Percentiles rank a stretch among this genome's conserved stretches.
phyloP scores from a whole-genome alignment of 2,797 vertebrate genomes.

The Chelidonichthys spinosus region DNA sequence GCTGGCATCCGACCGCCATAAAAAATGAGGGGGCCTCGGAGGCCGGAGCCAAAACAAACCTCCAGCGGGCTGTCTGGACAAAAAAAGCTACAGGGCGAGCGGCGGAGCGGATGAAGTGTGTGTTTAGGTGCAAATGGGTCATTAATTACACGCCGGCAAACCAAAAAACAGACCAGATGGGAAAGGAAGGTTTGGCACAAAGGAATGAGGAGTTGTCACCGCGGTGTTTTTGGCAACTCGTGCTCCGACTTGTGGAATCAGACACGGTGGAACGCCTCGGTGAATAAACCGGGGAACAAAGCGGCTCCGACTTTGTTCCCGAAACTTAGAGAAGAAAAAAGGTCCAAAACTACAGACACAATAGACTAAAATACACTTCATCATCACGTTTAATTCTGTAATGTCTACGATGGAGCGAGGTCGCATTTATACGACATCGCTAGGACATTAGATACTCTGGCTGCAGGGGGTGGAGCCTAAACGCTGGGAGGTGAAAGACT shows the following conservation, averaged over 20 bases:
- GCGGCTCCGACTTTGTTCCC: too few relatives aligned
- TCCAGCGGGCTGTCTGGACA: constrained; percentile 18
- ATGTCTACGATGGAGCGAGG: too few relatives aligned
- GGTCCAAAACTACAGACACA: too few relatives aligned
- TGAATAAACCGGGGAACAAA: background rate
- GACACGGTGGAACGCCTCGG: background rate
- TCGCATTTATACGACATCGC: too few relatives aligned
- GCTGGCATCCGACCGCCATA: constrained; percentile 9
- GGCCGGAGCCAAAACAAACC: constrained; percentile 37
- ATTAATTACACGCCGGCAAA: constrained; percentile 19
- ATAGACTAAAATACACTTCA: too few relatives aligned
- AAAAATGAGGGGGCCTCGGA: background rate
- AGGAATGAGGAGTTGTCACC: background rate
- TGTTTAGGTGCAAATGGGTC: constrained; percentile 35
- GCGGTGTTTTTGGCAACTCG: background rate
- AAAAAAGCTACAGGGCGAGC: background rate
- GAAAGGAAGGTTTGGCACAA: background rate
- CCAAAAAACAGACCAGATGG: background rate
- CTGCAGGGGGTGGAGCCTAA: too few relatives aligned
- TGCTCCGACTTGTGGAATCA: constrained; percentile 17
- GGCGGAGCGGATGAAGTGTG: constrained; percentile 11
- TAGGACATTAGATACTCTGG: too few relatives aligned
- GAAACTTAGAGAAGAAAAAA: too few relatives aligned
- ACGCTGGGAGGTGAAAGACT: too few relatives aligned
- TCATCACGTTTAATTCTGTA: too few relatives aligned